Base-by-base conservation (phyloP, 2,113 vertebrate species). In the Chaetodon auriga region DNA sequence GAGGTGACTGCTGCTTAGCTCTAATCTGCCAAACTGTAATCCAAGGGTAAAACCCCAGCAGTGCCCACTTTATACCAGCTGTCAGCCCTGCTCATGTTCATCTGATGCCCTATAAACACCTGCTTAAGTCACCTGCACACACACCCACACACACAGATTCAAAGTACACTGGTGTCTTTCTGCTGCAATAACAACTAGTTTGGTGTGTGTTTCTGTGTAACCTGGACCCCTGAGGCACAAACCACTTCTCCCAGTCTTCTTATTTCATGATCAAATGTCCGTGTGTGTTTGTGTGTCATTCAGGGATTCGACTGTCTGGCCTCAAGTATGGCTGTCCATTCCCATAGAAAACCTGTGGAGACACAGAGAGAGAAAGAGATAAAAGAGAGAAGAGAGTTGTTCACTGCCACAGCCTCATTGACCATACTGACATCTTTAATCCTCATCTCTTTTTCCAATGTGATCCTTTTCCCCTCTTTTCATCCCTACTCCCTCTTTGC, bases 1-100 rank as follows among this genome's bases (percentile, higher is more conserved):
- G 83, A 89, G 81, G 77, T 85, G 87, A 80, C 77, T 88, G 77
- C 69, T 83, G 84, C 75, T 80, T 66, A 75, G 78, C 73, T 68
- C 53, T 93, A 93, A 94, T 92, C 90, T 87, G 62, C 83, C 90
- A 81, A 92, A 85, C 80, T 84, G 77, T 86, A 91, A 94, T 92
- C 85, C 64, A 35, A 79, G 83, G 45, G 75, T 49, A 60, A 66
- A 74, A 64, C 75, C 72, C 64, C 81, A 49, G 49, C 55, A 46
- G 85, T n/a, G 49, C 54, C 82, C 81, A 79, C 76, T 89, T 83
- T 53, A 41, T 63, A 68, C 78, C 91, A 76, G 87, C 65, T 85
- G 68, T 79, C 70, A 70, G 70, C 66, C 60, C 14, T 9, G 41
- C 58, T 58, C 80, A 35, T 64, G 55, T 68, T 81, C 69, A 41